phyloP scores from a whole-genome alignment of 2,888 invertebrate species.

The Clusia tigrina region DNA sequence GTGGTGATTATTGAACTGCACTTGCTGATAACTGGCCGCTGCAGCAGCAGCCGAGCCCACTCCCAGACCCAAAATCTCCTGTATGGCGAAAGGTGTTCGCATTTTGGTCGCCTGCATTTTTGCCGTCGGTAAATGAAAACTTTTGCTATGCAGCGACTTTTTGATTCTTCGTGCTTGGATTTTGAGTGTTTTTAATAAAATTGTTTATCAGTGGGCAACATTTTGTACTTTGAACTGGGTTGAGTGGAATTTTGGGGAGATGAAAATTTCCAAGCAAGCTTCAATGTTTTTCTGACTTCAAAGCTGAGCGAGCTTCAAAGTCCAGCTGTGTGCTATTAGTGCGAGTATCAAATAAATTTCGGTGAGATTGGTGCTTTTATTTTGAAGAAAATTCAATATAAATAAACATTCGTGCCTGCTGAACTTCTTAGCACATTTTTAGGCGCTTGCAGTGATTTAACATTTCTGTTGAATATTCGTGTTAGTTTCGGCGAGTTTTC shows the following conservation, averaged over 20 bases:
- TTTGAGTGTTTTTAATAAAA: no score
- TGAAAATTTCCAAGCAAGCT: no score
- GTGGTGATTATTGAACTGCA: slow-evolving; percentile 41
- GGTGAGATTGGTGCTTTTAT: background rate
- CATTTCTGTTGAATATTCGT: no score
- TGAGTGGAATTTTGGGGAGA: no score
- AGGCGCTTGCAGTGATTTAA: background rate
- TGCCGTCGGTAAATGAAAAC: slow-evolving; percentile 33
- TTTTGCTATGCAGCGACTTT: background rate
- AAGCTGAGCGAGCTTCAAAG: no score
- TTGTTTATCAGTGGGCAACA: background rate
- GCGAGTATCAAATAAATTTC: background rate
- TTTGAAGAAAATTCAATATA: background rate
- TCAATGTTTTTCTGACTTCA: no score
- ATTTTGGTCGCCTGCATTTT: slow-evolving; percentile 65
- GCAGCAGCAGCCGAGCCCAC: slow-evolving; percentile 52
- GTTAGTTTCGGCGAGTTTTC: background rate
- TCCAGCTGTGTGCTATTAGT: no score
- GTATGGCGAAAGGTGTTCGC: slow-evolving; percentile 64
- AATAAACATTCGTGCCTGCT: no score
- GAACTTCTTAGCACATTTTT: no score
- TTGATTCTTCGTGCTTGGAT: background rate
- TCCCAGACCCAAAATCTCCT: slow-evolving; percentile 62
- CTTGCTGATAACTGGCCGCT: slow-evolving; percentile 50
- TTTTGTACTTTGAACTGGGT: no score